These are phyloP conservation scores for Origma solitaria DNA, from an alignment of 2,113 vertebrate genomes.

Conservation along the genomic window DNA sequence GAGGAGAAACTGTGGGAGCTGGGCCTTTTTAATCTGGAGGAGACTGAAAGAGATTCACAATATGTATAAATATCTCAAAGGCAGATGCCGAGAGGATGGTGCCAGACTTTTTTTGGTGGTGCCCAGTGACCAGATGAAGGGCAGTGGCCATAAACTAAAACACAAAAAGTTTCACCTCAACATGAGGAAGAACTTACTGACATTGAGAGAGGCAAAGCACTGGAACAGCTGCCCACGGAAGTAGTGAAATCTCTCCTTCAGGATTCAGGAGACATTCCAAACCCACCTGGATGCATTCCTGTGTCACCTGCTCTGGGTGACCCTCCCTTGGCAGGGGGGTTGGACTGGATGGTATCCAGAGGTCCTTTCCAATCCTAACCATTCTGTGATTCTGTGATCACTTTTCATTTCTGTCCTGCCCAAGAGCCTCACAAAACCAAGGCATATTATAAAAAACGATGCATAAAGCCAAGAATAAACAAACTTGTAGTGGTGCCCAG, in stretches of 20 bases:
- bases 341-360: neutral
- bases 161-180: neutral
- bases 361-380: neutral
- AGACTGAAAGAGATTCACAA: neutral
- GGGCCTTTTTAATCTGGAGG: neutral
- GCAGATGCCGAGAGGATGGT: neutral
- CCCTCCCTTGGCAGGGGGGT: neutral
- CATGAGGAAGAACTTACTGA: neutral
- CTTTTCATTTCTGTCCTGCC: neutral
- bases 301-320: neutral
- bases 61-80: fast-evolving
- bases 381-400: neutral
- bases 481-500: fast-evolving
- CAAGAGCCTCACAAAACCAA: neutral
- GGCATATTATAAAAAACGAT: fast-evolving
- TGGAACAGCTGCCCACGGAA: neutral
- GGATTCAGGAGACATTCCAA: neutral
- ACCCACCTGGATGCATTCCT: neutral
- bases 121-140: no score
- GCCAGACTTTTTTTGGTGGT: neutral
- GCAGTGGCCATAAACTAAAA: neutral
- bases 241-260: no score
- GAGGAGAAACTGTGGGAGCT: neutral
- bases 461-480: neutral
- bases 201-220: neutral